A percentile compares a stretch with the other conserved stretches of the same genome.
Evolutionary conservation across 2,888 invertebrate genomes (phyloP).

Genomic region (Seira ritae): DNA sequence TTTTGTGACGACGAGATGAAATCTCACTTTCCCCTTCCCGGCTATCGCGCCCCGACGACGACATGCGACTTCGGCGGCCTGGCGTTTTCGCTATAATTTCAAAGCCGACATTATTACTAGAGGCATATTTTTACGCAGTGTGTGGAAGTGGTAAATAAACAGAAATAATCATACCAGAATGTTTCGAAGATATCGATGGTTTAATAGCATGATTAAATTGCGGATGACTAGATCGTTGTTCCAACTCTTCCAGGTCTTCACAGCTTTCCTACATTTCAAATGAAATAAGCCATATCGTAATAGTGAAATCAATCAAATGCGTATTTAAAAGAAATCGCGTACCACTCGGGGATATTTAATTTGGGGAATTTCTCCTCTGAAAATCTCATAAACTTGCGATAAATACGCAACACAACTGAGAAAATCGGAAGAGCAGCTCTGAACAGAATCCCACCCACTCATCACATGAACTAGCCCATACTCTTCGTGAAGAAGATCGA

Average conservation of each 20-base stretch:
- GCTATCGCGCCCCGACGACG: slow-evolving; percentile 61
- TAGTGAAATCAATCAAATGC: neutral
- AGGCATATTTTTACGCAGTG: no score
- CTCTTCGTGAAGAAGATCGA: slow-evolving; percentile 90
- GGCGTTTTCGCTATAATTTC: slow-evolving; percentile 27
- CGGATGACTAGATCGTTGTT: slow-evolving; percentile 66
- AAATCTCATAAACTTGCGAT: slow-evolving; percentile 91
- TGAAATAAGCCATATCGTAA: neutral
- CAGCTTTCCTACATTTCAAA: slow-evolving; percentile 57
- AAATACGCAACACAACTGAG: slow-evolving; percentile 88
- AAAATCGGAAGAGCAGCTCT: slow-evolving; percentile 84
- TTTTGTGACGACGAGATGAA: slow-evolving; percentile 66
- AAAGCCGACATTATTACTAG: slow-evolving; percentile 8
- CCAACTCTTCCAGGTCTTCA: slow-evolving; percentile 68
- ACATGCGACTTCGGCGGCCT: slow-evolving; percentile 43
- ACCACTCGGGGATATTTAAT: slow-evolving; percentile 85
- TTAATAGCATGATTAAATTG: slow-evolving; percentile 58
- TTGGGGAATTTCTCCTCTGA: slow-evolving; percentile 93
- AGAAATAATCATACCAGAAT: slow-evolving; percentile 52
- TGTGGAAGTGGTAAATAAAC: slow-evolving; percentile 13
- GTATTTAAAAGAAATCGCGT: slow-evolving; percentile 74
- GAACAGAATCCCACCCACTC: slow-evolving; percentile 86
- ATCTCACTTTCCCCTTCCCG: slow-evolving; percentile 67
- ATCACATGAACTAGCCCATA: slow-evolving; percentile 84
- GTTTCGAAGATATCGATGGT: slow-evolving; percentile 65